Evolutionary conservation across 2,113 vertebrate species (phyloP).

Genomic region (Mionectes macconnelli): DNA sequence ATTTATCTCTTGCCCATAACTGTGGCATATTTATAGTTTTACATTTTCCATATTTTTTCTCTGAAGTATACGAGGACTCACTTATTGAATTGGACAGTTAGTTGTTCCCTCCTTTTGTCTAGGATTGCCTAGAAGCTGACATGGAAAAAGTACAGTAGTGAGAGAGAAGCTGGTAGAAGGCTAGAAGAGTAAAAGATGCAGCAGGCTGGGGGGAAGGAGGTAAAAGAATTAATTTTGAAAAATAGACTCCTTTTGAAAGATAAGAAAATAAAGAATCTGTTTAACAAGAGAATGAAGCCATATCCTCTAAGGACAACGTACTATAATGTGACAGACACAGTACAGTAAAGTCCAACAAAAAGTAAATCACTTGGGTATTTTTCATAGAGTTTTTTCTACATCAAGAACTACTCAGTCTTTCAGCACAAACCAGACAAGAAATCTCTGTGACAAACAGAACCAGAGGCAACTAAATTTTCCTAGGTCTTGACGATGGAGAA

Average conservation of each 20-base stretch:
- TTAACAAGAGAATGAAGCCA: neutral
- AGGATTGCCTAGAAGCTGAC: neutral
- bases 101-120: neutral
- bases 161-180: neutral
- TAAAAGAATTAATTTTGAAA: neutral
- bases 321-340: neutral
- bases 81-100: neutral
- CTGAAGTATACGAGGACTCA: neutral
- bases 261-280: neutral
- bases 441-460: neutral
- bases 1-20: too few relatives aligned
- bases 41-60: neutral
- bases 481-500: neutral
- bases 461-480: neutral
- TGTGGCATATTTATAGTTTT: too few relatives aligned
- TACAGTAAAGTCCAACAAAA: neutral
- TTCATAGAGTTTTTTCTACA: neutral
- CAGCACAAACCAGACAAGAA: neutral
- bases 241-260: neutral
- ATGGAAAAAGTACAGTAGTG: neutral
- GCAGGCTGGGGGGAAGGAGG: neutral
- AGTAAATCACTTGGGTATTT: neutral
- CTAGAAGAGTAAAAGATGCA: neutral
- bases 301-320: neutral
- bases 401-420: neutral